Evolutionary conservation across 1,140 invertebrate genomes (phyloP), one percentile per base, ranked within the genome.

Genomic region (Pachyrhynchus sulphureomaculatus): DNA sequence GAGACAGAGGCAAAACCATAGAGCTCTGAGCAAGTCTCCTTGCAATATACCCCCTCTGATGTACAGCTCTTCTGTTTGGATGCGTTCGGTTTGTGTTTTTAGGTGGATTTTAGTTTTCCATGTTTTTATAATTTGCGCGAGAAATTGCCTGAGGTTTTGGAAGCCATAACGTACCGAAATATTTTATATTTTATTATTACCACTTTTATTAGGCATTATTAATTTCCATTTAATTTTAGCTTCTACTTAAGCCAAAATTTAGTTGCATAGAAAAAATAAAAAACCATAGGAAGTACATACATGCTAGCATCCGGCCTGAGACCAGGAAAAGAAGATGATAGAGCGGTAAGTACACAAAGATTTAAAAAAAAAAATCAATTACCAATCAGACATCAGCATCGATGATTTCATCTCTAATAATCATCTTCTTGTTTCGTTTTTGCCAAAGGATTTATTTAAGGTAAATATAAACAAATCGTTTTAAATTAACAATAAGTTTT

Each of bases 241-340:
- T 97, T 10, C 75, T 97, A n/a, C 76, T 93, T 6, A 96, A 96
- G 72, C 93, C 93, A 0, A 96, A 96, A 72, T 99, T 94, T 78
- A 95, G 90, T 65, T 88, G 90, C 62, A 94, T 99, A 62, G 96
- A 99, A 78, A 99, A 99, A 77, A 99, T 99, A 42, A 99, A n/a
- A 99, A 77, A 99, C 96, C 0, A 98, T 99, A 58, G 95, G 95
- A 10, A 95, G 93, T 74, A 98, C 95, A 0, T 99, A 98, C 70
- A 99, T 99, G 96, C 85, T 96, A 29, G 96, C 96, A 0, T 93
- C 94, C 5, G 96, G 96, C 0, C 78, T 99, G 9, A 83, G 90
- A 55, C 92, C 92, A 0, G 92, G 92, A 21, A 92, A 92, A 71
- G 91, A 93, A 72, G 86, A 88, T 62, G 82, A 82, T 44, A 82